These are phyloP conservation scores for Conger conger DNA, from an alignment of 2,113 vertebrate species.

Conservation along the genomic window DNA sequence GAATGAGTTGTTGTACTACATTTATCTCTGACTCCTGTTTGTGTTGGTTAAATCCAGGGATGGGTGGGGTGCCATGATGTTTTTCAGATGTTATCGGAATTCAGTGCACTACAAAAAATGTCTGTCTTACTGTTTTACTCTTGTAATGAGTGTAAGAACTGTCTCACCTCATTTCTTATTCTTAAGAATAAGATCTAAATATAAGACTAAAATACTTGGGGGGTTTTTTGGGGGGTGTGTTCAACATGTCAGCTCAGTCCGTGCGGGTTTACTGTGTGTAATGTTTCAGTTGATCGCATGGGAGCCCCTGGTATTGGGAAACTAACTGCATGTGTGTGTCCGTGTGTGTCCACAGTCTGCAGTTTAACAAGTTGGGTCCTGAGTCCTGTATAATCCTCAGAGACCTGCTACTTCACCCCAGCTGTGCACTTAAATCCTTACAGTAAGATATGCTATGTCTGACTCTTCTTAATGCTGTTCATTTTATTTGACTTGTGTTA, in stretches of 20 bases:
- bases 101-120: too few relatives aligned
- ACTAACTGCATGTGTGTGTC: constrained; percentile 38
- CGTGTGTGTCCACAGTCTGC: constrained; percentile 71
- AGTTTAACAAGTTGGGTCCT: constrained; percentile 87
- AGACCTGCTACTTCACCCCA: constrained; percentile 81
- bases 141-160: too few relatives aligned
- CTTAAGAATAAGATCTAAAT: too few relatives aligned
- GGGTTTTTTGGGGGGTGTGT: neutral
- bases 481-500: neutral
- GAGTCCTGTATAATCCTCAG: constrained; percentile 83
- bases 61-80: neutral
- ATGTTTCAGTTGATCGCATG: neutral
- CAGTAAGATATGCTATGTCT: constrained; percentile 62
- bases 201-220: too few relatives aligned
- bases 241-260: neutral
- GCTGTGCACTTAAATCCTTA: constrained; percentile 72
- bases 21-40: neutral
- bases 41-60: neutral
- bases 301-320: neutral
- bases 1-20: neutral
- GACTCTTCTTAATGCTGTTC: neutral
- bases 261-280: neutral
- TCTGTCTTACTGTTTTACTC: too few relatives aligned
- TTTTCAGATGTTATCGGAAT: neutral
- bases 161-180: too few relatives aligned